Evolutionary conservation across 2,888 invertebrate genomes (phyloP), one percentile per base, ranked within the genome.

Genomic region (Pherbina coryleti): DNA sequence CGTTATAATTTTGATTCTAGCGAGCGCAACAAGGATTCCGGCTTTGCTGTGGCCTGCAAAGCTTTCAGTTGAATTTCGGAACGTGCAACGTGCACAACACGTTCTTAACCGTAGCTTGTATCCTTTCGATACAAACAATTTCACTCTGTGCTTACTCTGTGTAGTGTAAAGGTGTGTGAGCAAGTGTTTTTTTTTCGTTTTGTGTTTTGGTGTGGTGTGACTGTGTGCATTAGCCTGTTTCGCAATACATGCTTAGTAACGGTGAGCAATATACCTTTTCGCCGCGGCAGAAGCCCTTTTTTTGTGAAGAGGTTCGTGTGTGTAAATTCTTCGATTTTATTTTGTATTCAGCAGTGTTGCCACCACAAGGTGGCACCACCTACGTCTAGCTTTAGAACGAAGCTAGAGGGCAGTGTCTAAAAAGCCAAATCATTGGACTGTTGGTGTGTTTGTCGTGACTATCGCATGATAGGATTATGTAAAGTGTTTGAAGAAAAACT

Each of bases 21-120:
- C 34, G 34, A 37, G 37, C 67, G 67, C 67, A 67, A 67, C 67
- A 71, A 71, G 70, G 53, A 71, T n/a, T 9, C 55, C 19, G 11
- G 57, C 31, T 17, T 49, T 17, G 37, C 19, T 37, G 37, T 17
- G 28, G 72, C 11, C 60, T 17, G 11, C 31, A n/a, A 57, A 77
- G 77, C 77, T 79, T 77, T 74, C 77, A 79, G 79, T 79, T 71
- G 77, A 71, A 76, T 66, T 79, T 77, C 64, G 28, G 75, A 77
- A 79, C 75, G 79, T 77, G 79, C 71, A 62, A 57, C 67, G 79
- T 53, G 66, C 79, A 72, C 62, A 76, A 76, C 79, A 64, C 60
- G 70, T 66, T 28, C 55, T 25, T 4, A 17, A 22, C 72, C 22
- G 51, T 49, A 49, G 25, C 51, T 17, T 17, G 34, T 22, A 25